Conservation (phyloP, 2,113 vertebrate genomes). For the Lynx canadensis region DNA sequence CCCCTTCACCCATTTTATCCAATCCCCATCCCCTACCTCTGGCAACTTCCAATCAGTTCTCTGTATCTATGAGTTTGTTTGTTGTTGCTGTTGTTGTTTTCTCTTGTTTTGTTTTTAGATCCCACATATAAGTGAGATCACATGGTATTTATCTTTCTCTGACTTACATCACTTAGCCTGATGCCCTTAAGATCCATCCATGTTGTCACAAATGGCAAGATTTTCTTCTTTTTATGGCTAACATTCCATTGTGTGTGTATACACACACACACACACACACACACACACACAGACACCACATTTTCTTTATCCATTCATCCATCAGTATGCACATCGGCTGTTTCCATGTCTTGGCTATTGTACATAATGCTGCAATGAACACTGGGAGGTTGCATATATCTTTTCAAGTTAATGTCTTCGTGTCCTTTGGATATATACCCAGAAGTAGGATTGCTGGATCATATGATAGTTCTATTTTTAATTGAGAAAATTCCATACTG, state of each 20-base stretch:
- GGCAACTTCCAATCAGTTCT: background rate
- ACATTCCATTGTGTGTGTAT: background rate
- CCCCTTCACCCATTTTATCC: background rate
- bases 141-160: background rate
- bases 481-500: background rate
- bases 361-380: background rate
- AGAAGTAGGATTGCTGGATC: background rate
- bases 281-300: background rate
- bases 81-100: background rate
- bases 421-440: background rate
- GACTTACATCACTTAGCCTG: background rate
- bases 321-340: background rate
- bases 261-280: no score
- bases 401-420: background rate
- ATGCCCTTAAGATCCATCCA: background rate
- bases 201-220: background rate
- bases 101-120: background rate
- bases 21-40: background rate
- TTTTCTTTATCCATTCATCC: background rate
- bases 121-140: background rate
- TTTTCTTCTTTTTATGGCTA: background rate
- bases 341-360: background rate
- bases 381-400: background rate
- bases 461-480: background rate
- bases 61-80: background rate